phyloP scores from a whole-genome alignment of 2,888 invertebrate genomes.

The Serripes groenlandicus region DNA sequence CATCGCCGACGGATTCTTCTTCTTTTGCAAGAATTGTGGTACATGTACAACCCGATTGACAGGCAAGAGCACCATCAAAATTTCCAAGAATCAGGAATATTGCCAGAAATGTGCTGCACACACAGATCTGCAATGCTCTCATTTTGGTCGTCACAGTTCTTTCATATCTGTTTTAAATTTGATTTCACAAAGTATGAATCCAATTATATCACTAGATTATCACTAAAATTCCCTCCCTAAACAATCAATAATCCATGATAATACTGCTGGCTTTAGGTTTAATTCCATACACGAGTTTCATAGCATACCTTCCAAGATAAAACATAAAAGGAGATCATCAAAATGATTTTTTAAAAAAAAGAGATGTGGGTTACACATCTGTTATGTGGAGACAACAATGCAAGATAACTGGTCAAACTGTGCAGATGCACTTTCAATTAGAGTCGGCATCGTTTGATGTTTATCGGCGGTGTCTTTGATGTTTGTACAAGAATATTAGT shows the following conservation, averaged over 20 bases:
- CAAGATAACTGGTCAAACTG: constrained; percentile 12
- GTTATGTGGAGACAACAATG: constrained; percentile 1
- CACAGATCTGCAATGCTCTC: constrained; percentile 62
- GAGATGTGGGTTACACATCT: constrained; percentile 18
- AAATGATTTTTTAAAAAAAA: background rate
- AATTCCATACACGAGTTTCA: too few relatives aligned
- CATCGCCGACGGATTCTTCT: constrained; percentile 33
- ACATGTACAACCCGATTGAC: constrained; percentile 61
- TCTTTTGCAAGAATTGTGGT: constrained; percentile 55
- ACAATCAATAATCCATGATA: background rate
- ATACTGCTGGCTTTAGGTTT: too few relatives aligned
- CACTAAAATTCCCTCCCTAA: background rate
- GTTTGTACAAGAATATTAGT: too few relatives aligned
- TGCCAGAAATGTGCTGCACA: constrained; percentile 60
- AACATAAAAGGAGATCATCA: too few relatives aligned
- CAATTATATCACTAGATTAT: background rate
- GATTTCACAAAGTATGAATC: background rate
- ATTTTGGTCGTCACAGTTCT: constrained; percentile 35
- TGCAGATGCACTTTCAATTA: constrained; percentile 28
- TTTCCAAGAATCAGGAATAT: constrained; percentile 39
- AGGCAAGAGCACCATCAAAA: constrained; percentile 27
- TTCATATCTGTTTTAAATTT: background rate
- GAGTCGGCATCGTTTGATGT: constrained; percentile 59
- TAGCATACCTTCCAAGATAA: too few relatives aligned
- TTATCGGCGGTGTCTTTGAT: constrained; percentile 44